Evolutionary conservation across 1,140 invertebrate genomes (phyloP).

Genomic region (Platyura marginata): DNA sequence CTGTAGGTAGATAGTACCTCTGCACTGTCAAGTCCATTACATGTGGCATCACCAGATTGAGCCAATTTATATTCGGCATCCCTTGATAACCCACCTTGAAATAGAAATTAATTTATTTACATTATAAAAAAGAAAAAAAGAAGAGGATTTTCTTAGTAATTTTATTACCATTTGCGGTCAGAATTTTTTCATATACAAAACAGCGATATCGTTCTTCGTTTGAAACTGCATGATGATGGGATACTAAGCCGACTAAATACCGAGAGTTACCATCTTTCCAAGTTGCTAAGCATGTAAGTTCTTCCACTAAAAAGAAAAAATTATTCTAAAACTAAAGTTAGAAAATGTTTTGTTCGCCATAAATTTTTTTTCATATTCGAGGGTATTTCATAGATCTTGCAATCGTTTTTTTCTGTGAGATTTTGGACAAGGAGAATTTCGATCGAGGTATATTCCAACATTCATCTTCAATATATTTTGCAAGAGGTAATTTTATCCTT

Average conservation of each 20-base stretch:
- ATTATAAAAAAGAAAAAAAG: not conserved
- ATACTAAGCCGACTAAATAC: conserved; percentile 62
- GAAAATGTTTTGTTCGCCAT: no score
- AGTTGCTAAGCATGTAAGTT: conserved; percentile 64
- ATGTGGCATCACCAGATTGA: conserved; percentile 75
- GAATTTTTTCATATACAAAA: conserved; percentile 72
- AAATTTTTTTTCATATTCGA: no score
- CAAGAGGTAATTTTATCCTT: no score
- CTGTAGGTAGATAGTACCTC: conserved; percentile 16
- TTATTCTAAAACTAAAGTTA: no score
- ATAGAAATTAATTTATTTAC: conserved; percentile 5
- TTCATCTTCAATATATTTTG: no score
- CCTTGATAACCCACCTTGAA: conserved; percentile 17
- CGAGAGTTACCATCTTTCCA: conserved; percentile 80
- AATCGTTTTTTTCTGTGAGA: no score
- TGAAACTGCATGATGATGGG: conserved; percentile 60
- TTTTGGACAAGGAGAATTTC: no score
- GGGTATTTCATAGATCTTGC: no score
- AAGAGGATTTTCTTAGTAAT: no score
- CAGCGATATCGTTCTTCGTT: conserved; percentile 84
- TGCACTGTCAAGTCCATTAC: conserved; percentile 66
- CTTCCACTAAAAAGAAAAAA: conserved; percentile 47
- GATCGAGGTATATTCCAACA: no score
- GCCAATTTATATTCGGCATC: conserved; percentile 57
- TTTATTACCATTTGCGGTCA: conserved; percentile 5